Base-by-base conservation (phyloP, 1,140 invertebrate genomes). In the Eciton burchellii region DNA sequence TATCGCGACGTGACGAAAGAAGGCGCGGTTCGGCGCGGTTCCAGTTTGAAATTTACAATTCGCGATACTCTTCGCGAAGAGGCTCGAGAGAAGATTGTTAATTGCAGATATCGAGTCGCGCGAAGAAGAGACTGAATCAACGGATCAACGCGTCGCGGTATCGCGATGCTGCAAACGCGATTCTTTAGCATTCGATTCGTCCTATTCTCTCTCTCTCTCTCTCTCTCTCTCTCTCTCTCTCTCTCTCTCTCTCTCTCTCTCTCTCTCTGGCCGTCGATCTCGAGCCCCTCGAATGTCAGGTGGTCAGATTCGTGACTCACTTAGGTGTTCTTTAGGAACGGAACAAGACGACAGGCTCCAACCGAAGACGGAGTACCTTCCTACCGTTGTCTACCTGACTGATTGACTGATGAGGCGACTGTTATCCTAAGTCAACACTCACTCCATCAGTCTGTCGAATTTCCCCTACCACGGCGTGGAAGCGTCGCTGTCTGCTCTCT, bases 361-460 rank as follows among this genome's bases (percentile, higher is more conserved):
- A 81, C 83, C 84, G 87, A 93, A 93, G 92, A 93, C 89, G 87
- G 87, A 93, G 91, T 86, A 91, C 90, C 90, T 89, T 90, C 84
- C 85, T 84, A 81, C 86, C 84, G 87, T 88, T 89, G 89, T 88
- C 91, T 93, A 93, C 92, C 92, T 93, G 93, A 91, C 92, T 92
- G 93, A 93, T 94, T 94, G 93, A 94, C 93, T 90, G 93, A 94
- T 94, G 93, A 93, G 90, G 86, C 90, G 90, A 93, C 93, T 93
- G 92, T 93, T 93, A 93, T 94, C 93, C 93, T 92, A 94, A 94
- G 93, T 94, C 93, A 94, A 94, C 93, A 93, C 93, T 93, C 91
- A 92, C 92, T 93, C 91, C 92, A 94, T 94, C 93, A 93, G 90
- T 65, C 88, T 88, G 87, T 84, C 85, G 90, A 92, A 91, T 91